Percentiles rank a stretch among this genome's conserved stretches.
These are phyloP conservation scores for Zosterops pallidus DNA, from an alignment of 2,113 vertebrate genomes.

Conservation along the genomic window DNA sequence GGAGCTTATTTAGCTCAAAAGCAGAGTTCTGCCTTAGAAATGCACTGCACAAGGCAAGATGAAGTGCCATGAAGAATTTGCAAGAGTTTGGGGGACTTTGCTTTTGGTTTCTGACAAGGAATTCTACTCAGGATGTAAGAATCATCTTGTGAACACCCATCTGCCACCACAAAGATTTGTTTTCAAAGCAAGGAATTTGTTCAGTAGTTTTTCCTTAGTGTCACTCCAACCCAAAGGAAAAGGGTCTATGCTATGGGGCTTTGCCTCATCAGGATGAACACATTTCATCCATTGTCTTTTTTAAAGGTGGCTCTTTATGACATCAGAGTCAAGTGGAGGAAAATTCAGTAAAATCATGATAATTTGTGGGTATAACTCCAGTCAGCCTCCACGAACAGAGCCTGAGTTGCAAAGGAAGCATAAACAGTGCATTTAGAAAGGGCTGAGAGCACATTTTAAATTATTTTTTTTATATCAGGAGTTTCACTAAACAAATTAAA, in stretches of 20 bases:
- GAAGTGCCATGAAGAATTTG: background rate
- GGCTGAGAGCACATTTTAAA: background rate
- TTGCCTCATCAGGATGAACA: background rate
- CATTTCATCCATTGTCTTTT: background rate
- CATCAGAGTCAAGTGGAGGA: background rate
- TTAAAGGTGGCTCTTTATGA: background rate
- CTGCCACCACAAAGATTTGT: background rate
- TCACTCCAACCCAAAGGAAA: background rate
- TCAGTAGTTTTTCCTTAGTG: background rate
- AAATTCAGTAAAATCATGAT: background rate
- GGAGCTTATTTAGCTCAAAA: background rate
- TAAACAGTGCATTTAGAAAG: background rate
- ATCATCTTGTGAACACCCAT: background rate
- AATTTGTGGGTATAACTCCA: background rate
- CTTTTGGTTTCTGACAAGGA: background rate
- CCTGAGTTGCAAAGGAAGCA: background rate
- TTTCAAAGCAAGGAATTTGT: background rate
- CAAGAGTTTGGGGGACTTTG: accelerated
- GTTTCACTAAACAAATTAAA: background rate
- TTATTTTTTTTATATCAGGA: background rate
- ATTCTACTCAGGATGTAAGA: background rate
- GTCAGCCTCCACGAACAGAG: background rate
- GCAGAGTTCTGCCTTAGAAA: background rate
- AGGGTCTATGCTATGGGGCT: background rate
- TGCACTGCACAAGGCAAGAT: background rate